Base-by-base conservation (phyloP, 2,797 vertebrate genomes). In the Coregonus suidteri region DNA sequence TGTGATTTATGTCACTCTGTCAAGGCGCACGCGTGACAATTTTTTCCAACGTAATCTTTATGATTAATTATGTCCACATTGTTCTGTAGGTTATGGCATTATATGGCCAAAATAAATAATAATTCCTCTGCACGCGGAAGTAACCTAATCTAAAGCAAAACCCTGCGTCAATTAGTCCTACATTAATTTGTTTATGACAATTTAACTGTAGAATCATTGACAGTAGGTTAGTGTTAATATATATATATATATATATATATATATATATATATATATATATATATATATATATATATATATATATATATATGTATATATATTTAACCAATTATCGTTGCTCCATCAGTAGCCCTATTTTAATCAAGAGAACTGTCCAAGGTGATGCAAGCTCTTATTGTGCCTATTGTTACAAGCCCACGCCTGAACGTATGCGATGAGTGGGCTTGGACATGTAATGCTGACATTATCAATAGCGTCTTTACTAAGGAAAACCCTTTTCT, bases 291-390 rank as follows among this genome's bases (percentile, higher is more conserved):
- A 37, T 37, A 16, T 56, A 16, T n/a, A 5, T n/a, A n/a, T n/a
- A n/a, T n/a, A n/a, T n/a, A n/a, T n/a, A n/a, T n/a, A n/a, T n/a
- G 31, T 59, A 18, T 7, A 6, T 7, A 18, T 6, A 20, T 20
- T 16, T 20, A 5, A 9, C n/a, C 9, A 62, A 9, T 7, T 20
- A 59, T 59, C 6, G 3, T 14, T 1, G 31, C 3, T 14, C 11
- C 62, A 65, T 65, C 65, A 67, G 11, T 31, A 15, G 31, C 14
- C 31, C 18, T 3, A 34, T 34, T 74, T 79, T 53, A 59, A 66
- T 81, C 51, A 54, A 3, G 66, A 6, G 79, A 87, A 76, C 85
- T 90, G 79, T 89, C 91, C 88, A 20, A 20, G 74, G 88, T 93
- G 81, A 84, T 90, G 87, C 84, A 52, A 20, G 56, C 47, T 16